Base-by-base conservation (phyloP, 2,797 vertebrate genomes). In the Malurus leucopterus region DNA sequence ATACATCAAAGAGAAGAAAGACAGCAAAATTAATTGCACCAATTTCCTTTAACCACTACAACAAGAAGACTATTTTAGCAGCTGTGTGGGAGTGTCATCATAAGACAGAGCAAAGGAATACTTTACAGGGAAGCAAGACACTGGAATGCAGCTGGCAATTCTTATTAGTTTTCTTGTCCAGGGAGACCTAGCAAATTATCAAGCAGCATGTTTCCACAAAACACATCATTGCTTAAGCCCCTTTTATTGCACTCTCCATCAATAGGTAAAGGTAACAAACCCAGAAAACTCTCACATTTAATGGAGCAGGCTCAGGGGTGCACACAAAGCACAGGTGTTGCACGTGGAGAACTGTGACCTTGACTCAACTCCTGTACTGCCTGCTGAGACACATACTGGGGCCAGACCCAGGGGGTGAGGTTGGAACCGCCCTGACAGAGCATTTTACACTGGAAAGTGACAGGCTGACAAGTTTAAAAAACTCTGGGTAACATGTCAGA, bases 1-100 rank as follows among this genome's bases (percentile, higher is more conserved):
- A 86, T 62, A 95, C 95, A 96, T 97, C 95, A 97, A 97, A 97
- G 95, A 88, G 80, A 92, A 85, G 92, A 86, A 57, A 93, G 74
- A 91, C 73, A 80, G 63, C 89, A 93, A 96, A 97, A 97, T 96
- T 97, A 97, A 97, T 95, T 94, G 82, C 91, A 92, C 91, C 67
- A 91, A 94, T 96, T 96, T 97, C 92, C 95, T 96, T 93, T 93
- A 95, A 92, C 88, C 73, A 90, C 90, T 94, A 78, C 62, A 96
- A 95, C 49, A 88, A 90, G 4, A 90, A 64, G 82, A 95, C 82
- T 82, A 81, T 83, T 94, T 93, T 88, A 95, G 91, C 91, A 94
- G 80, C 57, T 93, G 80, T 92, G 95, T 95, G 91, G 96, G 96
- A 97, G 96, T 94, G 85, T 92, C 89, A 88, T 79, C 85, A 40